These are phyloP conservation scores for Aspidiotus rigidus DNA, from an alignment of 2,888 invertebrate species.

Conservation along the genomic window DNA sequence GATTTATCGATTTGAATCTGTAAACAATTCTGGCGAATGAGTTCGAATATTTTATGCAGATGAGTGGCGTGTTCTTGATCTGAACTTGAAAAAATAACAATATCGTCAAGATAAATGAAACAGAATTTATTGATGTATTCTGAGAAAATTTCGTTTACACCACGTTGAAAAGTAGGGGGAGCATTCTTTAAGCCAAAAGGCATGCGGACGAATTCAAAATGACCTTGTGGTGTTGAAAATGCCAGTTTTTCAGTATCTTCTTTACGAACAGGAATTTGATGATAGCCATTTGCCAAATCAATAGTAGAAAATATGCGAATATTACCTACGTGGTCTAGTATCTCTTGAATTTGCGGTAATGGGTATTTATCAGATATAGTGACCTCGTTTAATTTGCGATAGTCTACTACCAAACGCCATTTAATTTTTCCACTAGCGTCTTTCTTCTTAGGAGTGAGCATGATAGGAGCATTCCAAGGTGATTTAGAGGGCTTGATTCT, in stretches of 20 bases:
- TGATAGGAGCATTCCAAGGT: constrained; percentile 39
- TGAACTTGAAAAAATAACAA: background rate
- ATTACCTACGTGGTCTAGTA: constrained; percentile 38
- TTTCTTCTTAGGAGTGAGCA: constrained; percentile 42
- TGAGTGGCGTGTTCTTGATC: background rate
- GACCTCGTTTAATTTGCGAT: constrained; percentile 38
- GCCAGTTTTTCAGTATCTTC: constrained; percentile 14
- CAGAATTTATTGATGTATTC: background rate
- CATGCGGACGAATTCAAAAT: constrained; percentile 37
- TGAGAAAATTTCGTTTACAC: background rate
- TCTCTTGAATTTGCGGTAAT: constrained; percentile 38
- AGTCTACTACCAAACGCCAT: constrained; percentile 40
- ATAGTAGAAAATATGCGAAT: constrained; percentile 39
- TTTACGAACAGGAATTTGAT: constrained; percentile 38
- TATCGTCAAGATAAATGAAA: background rate
- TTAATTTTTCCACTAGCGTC: constrained; percentile 40
- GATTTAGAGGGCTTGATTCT: constrained; percentile 38
- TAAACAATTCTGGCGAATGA: background rate
- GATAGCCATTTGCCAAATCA: constrained; percentile 39
- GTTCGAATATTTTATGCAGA: background rate
- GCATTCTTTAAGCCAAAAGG: background rate
- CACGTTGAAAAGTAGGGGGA: background rate
- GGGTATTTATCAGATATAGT: constrained; percentile 15
- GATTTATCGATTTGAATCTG: constrained; percentile 3
- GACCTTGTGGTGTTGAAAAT: constrained; percentile 26